These are phyloP conservation scores for Rhopilema esculentum DNA, from an alignment of 30 jellyfish, hydroid and myxozoan species.

Conservation along the genomic window DNA sequence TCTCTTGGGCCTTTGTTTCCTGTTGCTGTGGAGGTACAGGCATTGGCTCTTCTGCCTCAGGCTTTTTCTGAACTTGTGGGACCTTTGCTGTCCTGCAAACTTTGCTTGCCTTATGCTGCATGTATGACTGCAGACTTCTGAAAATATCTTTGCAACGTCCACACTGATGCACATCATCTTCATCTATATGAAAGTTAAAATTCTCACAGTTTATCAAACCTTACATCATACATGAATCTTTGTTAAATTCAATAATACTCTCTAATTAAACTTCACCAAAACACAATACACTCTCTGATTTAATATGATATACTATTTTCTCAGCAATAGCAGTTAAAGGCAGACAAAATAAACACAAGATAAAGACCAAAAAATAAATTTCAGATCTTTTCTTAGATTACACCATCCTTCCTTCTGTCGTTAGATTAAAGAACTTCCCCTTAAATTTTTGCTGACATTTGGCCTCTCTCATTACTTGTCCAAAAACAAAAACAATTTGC, in stretches of 20 bases:
- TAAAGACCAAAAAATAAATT: too few species aligned
- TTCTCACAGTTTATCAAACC: not conserved
- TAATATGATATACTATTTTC: not conserved
- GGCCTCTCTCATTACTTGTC: too few species aligned
- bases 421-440: too few species aligned
- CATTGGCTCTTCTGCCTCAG: conserved; percentile 34
- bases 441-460: too few species aligned
- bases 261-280: not conserved
- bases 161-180: conserved; percentile 95
- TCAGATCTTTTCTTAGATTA: too few species aligned
- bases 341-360: too few species aligned
- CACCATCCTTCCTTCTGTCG: too few species aligned
- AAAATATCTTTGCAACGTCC: conserved; percentile 94
- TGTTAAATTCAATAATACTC: too few species aligned
- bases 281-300: not conserved
- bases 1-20: conserved; percentile 1
- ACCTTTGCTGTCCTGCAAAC: conserved; percentile 68
- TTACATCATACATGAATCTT: too few species aligned
- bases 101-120: conserved; percentile 86
- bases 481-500: too few species aligned
- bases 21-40: conserved; percentile 35
- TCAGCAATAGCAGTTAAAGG: too few species aligned
- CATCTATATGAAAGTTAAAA: conserved; percentile 34
- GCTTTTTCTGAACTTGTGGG: conserved; percentile 28
- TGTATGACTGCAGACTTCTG: conserved; percentile 74